Evolutionary conservation across 2,113 vertebrate species (phyloP), one percentile per base, ranked within the genome.

Genomic region (Ellobius talpinus): DNA sequence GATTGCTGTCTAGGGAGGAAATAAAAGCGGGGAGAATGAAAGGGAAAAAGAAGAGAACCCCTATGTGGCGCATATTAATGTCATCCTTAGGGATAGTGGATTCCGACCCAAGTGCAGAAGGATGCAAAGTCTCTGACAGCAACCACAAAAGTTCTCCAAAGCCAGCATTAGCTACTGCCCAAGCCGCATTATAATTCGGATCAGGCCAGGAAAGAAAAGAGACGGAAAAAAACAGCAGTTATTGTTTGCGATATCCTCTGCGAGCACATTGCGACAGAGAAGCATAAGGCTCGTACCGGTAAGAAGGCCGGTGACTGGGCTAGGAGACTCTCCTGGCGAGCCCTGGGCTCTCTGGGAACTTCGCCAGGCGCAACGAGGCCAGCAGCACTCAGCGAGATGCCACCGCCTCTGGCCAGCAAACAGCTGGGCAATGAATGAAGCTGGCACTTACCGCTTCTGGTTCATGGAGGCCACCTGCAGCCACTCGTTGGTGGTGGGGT

Each of bases 401-500:
- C 94, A 86, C 17, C 72, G 16, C 89, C 94, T 45, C 66, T 31
- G 58, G 82, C 82, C 82, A 39, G 55, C 81, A 39, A 39, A 19
- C 23, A 61, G 33, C 55, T 21, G 61, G 82, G 39, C 45, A 70
- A 87, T 52, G 66, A 39, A 72, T 55, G 45, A 55, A 63, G 36
- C 70, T 2, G 58, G 42, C 2, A 42, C 95, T 98, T 98, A 99
- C 99, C 99, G 99, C 98, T 99, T 99, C 98, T 99, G 99, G 98
- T 99, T 99, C 98, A 99, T 99, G 0, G 99, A 99, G 1, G 99
- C 99, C 96, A 99, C 98, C 88, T 99, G 99, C 95, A 98, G 99
- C 99, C 99, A 99, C 91, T 99, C 99, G 0, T 99, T 99, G 89
- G 98, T 98, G 96, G 99, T 99, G 85, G 99, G 99, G 97, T 99